phyloP scores from a whole-genome alignment of 2,797 vertebrate species.

The Platalea minor region DNA sequence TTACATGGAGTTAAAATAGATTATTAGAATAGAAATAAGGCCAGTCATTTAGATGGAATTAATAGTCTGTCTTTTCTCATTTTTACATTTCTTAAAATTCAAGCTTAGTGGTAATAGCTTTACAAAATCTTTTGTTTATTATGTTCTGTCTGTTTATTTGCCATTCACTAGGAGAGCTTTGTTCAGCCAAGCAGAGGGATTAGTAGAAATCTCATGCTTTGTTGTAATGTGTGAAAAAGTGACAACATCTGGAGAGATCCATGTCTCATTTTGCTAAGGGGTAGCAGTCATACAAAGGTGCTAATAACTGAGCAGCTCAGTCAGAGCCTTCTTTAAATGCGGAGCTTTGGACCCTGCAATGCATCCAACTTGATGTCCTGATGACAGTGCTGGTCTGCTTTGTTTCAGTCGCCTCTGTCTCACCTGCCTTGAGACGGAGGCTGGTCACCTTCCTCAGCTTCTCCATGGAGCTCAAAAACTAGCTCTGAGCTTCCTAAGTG shows the following conservation, averaged over 20 bases:
- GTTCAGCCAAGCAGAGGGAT: background rate
- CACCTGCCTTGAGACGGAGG: background rate
- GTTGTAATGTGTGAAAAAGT: background rate
- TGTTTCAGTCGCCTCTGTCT: background rate
- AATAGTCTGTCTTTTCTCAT: background rate
- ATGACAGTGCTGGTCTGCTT: background rate
- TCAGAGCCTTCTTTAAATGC: background rate
- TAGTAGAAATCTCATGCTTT: background rate
- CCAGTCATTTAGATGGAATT: background rate
- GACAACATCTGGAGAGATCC: background rate
- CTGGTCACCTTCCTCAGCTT: background rate
- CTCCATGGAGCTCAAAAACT: background rate
- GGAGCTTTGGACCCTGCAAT: background rate
- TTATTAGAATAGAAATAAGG: slow-evolving; percentile 17
- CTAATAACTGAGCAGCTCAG: background rate
- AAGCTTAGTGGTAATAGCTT: background rate
- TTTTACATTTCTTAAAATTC: background rate
- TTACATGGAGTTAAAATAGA: slow-evolving; percentile 14
- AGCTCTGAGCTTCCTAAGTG: background rate
- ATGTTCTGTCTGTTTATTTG: background rate
- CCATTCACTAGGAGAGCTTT: background rate
- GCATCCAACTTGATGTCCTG: rapidly evolving
- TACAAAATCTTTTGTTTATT: background rate
- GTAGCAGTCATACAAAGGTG: background rate
- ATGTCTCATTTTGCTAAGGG: background rate